Evolutionary conservation across 2,888 invertebrate genomes (phyloP).

Genomic region (Anthoptus insignis): DNA sequence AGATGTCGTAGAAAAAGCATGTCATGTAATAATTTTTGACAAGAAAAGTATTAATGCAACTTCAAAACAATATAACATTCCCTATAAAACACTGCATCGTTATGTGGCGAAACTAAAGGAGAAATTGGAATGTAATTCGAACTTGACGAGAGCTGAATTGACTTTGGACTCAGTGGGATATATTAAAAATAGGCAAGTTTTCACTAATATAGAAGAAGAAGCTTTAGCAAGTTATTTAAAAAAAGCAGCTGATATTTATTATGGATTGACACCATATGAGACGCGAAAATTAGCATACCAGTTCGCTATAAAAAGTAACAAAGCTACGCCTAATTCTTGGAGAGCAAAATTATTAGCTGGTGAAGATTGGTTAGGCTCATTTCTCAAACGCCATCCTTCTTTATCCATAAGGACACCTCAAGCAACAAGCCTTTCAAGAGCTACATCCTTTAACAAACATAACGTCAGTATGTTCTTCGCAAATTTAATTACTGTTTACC

Average conservation of each 20-base stretch:
- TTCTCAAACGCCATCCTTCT: conserved; percentile 10
- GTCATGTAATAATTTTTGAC: too few relatives aligned
- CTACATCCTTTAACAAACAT: conserved; percentile 41
- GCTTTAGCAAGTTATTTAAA: background rate
- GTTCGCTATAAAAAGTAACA: background rate
- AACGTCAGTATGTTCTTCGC: too few relatives aligned
- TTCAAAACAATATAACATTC: too few relatives aligned
- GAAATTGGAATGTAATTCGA: too few relatives aligned
- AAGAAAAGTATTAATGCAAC: too few relatives aligned
- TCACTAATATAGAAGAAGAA: background rate
- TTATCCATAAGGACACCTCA: background rate
- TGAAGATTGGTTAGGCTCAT: conserved; percentile 41
- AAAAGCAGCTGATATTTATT: background rate
- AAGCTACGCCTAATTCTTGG: background rate
- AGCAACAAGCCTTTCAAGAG: conserved; percentile 47
- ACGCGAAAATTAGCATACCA: background rate
- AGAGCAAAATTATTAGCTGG: background rate
- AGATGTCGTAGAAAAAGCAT: too few relatives aligned
- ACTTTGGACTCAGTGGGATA: too few relatives aligned
- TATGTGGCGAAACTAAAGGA: too few relatives aligned
- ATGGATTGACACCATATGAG: background rate
- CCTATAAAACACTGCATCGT: too few relatives aligned
- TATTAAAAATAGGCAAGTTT: background rate
- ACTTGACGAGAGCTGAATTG: too few relatives aligned
- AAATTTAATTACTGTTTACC: conserved; percentile 48